Evolutionary conservation across 2,797 vertebrate species (phyloP).

Genomic region (Hippocampus kuda): DNA sequence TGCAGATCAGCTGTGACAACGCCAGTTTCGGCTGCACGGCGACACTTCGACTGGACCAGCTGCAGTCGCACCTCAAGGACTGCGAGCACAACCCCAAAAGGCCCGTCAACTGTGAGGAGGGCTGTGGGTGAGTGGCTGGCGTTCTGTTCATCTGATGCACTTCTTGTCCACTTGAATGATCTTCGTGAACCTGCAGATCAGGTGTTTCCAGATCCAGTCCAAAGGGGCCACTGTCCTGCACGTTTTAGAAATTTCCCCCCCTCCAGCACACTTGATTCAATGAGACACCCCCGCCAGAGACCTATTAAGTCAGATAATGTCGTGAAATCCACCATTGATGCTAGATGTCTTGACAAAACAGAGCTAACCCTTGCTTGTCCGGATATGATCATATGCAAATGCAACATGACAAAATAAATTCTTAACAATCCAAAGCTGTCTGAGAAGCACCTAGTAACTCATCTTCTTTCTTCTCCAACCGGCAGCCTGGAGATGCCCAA

Average conservation of each 20-base stretch:
- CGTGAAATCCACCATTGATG: neutral
- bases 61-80: constrained; percentile 93
- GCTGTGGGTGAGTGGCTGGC: constrained; percentile 80
- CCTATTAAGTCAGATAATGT: neutral
- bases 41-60: constrained; percentile 88
- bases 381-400: neutral
- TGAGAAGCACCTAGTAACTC: neutral
- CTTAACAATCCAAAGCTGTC: neutral
- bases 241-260: too few species aligned
- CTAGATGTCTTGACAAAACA: neutral
- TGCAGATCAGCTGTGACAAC: constrained; percentile 95
- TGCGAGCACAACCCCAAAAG: constrained; percentile 98
- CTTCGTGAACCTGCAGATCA: neutral
- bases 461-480: neutral
- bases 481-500: constrained; percentile 95
- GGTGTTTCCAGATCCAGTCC: too few species aligned
- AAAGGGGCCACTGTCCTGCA: too few species aligned
- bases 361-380: neutral
- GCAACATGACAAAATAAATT: neutral
- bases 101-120: constrained; percentile 91
- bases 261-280: too few species aligned
- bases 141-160: neutral
- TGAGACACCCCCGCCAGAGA: neutral
- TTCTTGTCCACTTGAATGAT: neutral
- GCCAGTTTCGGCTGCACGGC: constrained; percentile 89